Percentiles rank a stretch among this genome's conserved stretches.
These are phyloP conservation scores for Megalopta genalis DNA, from an alignment of 1,140 invertebrate species.

Conservation along the genomic window DNA sequence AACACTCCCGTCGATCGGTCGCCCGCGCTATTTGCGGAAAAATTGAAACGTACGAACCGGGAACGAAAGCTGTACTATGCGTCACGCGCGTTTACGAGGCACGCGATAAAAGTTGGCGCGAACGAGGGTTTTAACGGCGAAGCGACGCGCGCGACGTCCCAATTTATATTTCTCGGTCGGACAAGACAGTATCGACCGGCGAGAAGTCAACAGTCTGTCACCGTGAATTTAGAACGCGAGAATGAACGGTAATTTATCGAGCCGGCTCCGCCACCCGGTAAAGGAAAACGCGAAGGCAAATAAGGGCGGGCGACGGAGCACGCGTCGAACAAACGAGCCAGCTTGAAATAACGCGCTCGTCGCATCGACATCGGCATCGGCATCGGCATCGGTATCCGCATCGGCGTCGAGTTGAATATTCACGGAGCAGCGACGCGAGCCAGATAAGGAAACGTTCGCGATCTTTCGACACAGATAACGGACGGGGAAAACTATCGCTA, in stretches of 20 bases:
- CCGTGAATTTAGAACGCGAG: constrained; percentile 27
- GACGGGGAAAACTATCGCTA: constrained; percentile 9
- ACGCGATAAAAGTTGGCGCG: too few species aligned
- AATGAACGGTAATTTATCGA: constrained; percentile 11
- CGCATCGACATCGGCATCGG: neutral
- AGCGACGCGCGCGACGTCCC: too few species aligned
- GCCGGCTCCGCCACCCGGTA: neutral
- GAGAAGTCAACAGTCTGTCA: neutral
- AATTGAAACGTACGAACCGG: too few species aligned
- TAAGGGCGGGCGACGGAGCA: constrained; percentile 12
- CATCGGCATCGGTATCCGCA: neutral
- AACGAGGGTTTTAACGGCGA: neutral
- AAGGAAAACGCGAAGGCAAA: constrained; percentile 23
- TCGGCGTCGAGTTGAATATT: constrained; percentile 21
- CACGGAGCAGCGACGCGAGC: constrained; percentile 24
- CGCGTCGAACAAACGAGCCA: constrained; percentile 38
- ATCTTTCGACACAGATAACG: constrained; percentile 43
- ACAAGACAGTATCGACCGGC: neutral
- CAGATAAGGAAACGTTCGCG: constrained; percentile 41
- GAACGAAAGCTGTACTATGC: too few species aligned
- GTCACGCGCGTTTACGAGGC: too few species aligned
- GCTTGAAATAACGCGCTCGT: constrained; percentile 24
- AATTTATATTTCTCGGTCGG: neutral
- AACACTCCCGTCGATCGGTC: too few species aligned
- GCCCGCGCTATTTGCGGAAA: too few species aligned